Base-by-base conservation (phyloP, 1,140 invertebrate species). In the Drosophila ohnishii region DNA sequence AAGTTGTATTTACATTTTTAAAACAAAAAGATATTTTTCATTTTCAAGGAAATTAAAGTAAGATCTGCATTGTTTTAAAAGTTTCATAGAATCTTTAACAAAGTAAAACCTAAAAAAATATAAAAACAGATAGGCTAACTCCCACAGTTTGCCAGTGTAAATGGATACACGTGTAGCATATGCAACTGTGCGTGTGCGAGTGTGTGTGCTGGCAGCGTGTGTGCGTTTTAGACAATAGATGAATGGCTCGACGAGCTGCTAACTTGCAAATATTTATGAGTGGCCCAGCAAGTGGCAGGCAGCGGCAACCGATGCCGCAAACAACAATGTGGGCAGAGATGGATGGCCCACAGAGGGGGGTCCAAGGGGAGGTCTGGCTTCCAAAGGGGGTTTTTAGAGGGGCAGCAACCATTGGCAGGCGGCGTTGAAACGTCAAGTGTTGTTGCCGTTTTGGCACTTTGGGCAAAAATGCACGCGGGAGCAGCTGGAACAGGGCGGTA, bases 221-320 rank as follows among this genome's bases (percentile, higher is more conserved):
- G 76, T 88, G 51, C 60, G 80, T 76, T 76, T 76, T 76, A 76
- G 73, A 69, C 73, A 76, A 74, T 88, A 88, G 84, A 88, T 88
- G 84, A 88, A 88, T 88, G 74, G 85, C 84, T 80, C 84, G 85
- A 88, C 84, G 84, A 88, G 84, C 85, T 88, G 84, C 84, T 88
- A 88, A 88, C 84, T 88, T 88, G 84, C 84, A 88, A 88, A 88
- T 88, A 88, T 88, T 88, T 88, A 88, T 88, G 84, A 88, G 84
- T 88, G 81, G 65, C 73, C 84, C 83, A 87, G 67, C 83, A 87
- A 87, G 83, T 87, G 81, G 81, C 81, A 79, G 73, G 48, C 76
- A 61, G 60, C 55, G 69, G 56, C 58, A 75, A 62, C 70, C 78
- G 50, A 74, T 61, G 51, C 66, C 70, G 58, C 71, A 75, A 71